Percentiles rank a stretch among this genome's conserved stretches.
phyloP scores from a whole-genome alignment of 2,888 invertebrate species.

The Papilio gigon region DNA sequence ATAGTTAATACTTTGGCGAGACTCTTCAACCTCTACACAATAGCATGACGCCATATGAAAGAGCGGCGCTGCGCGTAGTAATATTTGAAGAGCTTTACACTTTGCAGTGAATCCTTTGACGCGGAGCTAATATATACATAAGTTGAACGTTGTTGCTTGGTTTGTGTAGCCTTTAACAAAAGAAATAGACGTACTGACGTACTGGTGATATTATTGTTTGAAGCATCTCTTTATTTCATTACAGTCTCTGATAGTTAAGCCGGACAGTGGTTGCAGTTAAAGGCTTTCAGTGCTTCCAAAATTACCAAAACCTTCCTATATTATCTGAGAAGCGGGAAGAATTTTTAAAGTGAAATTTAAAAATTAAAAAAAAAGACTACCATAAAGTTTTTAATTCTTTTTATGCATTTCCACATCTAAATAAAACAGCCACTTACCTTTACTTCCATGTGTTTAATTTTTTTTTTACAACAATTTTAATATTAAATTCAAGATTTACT shows the following conservation, averaged over 20 bases:
- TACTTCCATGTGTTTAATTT: neutral
- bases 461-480: neutral
- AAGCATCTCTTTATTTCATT: constrained; percentile 18
- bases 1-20: constrained; percentile 8
- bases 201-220: constrained; percentile 26
- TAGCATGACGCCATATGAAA: neutral
- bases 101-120: constrained; percentile 9
- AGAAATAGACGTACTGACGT: constrained; percentile 17
- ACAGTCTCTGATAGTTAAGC: neutral
- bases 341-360: no score
- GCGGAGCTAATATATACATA: neutral
- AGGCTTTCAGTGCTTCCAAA: neutral
- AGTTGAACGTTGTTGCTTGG: constrained; percentile 13
- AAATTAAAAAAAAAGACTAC: no score
- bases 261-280: neutral
- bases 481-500: neutral
- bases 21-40: neutral
- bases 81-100: constrained; percentile 14
- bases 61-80: neutral
- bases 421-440: neutral
- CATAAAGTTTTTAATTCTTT: neutral
- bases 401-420: neutral
- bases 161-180: constrained; percentile 9
- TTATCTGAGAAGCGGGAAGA: neutral
- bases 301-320: neutral